Base-by-base conservation (phyloP, 2,888 invertebrate species). In the Agrotis puta region DNA sequence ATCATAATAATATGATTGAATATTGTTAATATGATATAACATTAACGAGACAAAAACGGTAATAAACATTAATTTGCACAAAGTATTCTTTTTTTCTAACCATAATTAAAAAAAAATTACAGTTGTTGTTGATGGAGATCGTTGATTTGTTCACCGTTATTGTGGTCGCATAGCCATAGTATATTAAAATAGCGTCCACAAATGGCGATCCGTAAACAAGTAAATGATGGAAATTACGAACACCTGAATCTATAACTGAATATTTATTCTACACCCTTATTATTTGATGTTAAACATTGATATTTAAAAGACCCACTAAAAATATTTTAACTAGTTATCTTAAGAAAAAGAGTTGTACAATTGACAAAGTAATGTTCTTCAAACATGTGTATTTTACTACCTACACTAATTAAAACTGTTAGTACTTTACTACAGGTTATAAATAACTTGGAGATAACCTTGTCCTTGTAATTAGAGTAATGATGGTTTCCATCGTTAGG, bases 361-460 rank as follows among this genome's bases (percentile, higher is more conserved):
- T 20, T 56, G 33, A 48, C 3, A 51, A 22, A 6, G 14, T 45
- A 50, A 57, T 0, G 11, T 24, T 61, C 24, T 61, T 20, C 6
- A 56, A 57, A 24, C 18, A 47, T 24, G 14, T 39, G 27, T 39
- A 7, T 45, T 50, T 7, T 51, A 43, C 18, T 45, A 18, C 33
- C 33, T 47, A 64, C 43, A 68, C 48, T 56, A 76, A 80, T 67
- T 79, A 66, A 75, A 71, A 69, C 67, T 24, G 43, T 50, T 54
- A 68, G 16, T 27, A 57, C n/a, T 63, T 64, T 66, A 56, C 62
- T 57, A 62, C 33, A 45, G 61, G 65, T 53, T 70, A 71, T 74
- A 82, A 74, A 82, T 82, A 83, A 74, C 74, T 83, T 58, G 33
- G 22, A 65, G 83, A 79, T 77, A 83, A 79, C 76, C 76, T 76